Base-by-base conservation (phyloP, 2,113 vertebrate genomes). In the Corythornis vintsioides region DNA sequence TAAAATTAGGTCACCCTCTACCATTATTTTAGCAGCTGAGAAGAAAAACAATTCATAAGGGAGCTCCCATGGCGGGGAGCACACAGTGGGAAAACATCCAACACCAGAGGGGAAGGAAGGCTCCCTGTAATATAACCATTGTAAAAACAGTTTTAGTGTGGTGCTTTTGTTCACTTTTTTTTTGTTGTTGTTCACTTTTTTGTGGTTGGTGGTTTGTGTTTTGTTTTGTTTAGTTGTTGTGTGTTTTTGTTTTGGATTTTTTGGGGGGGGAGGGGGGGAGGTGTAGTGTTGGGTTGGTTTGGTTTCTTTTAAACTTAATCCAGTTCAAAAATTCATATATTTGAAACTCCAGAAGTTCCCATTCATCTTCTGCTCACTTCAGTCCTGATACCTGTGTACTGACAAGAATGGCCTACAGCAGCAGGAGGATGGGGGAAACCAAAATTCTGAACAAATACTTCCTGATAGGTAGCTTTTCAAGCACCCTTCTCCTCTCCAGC, bases 1-100 rank as follows among this genome's bases (percentile, higher is more conserved):
- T 90, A 96, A 80, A 97, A 95, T 89, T 90, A 92, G 78, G 59
- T 86, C 93, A 94, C 91, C 35, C 88, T 97, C 59, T 31, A 79
- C 31, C 86, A 38, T 87, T 93, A 94, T 89, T 96, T 95, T 29
- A 95, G 77, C 87, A 88, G 92, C 52, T 83, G 59, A 74, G 66
- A 94, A 74, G 92, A 92, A 83, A 92, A 86, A 91, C 90, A 83
- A 89, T 96, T 82, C 93, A 84, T 33, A 75, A 79, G 52, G 70
- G 91, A 82, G 86, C 59, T 95, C 90, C 88, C 8, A 5, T 9
- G 35, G 67, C 12, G 7, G 72, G 72, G 83, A 91, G 45, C 10
- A 14, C 74, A 79, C 6, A 15, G 89, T 65, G 61, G 88, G 92
- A 90, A 90, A 92, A 83, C 77, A 95, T 75, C 66, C 45, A 25